Evolutionary conservation across 2,113 vertebrate genomes (phyloP), one percentile per base, ranked within the genome.

Genomic region (Hippocampus zosterae): DNA sequence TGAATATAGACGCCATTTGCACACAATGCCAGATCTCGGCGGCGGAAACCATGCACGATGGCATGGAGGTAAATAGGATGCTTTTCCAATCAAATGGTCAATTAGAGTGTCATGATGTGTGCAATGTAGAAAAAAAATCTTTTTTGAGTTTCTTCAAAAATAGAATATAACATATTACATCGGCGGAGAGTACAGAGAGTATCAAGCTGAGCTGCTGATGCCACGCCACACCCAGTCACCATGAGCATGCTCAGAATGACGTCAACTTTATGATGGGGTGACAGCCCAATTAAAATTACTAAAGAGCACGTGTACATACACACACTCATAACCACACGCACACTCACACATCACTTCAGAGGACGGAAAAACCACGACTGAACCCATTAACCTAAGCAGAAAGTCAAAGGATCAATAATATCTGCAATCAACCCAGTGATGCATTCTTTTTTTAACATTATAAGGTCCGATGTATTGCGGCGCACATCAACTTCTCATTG

Each of bases 201-300:
- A n/a, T n/a, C 29, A 18, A 53, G 19, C 40, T 65, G 56, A 71
- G 59, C 33, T 1, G 33, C 29, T 60, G 56, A 71, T 70, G 81
- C 67, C 74, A 56, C 40, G 61, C 84, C 88, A 84, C 86, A 77
- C 86, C 85, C 84, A 75, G 70, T 68, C 5, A 0, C 69, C 62
- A 84, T 25, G 85, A 82, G 84, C 89, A 85, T 87, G 80, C 80
- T 82, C 81, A 76, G 85, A 71, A 84, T 83, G 77, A 86, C 76
- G 65, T 91, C 85, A 88, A 50, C 77, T 75, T 73, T 52, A 68
- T 69, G 59, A 61, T 70, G 62, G 37, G 69, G 53, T 67, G 52
- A 29, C 37, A 75, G 42, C 52, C 55, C n/a, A 64, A 65, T 78
- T 82, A 75, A 79, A 79, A 77, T 72, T 23, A 18, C 65, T 64